Evolutionary conservation across 1,140 invertebrate species (phyloP).

Genomic region (Listronotus oregonensis): DNA sequence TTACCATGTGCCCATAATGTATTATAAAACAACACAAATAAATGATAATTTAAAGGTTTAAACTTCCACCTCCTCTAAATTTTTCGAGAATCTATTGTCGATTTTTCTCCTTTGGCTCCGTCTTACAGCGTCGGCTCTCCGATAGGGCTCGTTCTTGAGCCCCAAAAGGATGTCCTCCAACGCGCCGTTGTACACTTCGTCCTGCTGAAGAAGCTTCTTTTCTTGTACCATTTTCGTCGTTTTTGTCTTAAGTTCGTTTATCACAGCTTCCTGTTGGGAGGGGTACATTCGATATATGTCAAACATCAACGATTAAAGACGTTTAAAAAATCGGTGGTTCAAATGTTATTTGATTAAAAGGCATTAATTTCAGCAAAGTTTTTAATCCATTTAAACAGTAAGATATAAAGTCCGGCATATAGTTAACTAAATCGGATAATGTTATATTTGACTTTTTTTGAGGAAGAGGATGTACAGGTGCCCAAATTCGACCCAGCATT

Average conservation of each 20-base stretch:
- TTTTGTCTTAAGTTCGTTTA: constrained; percentile 92
- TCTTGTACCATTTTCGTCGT: constrained; percentile 88
- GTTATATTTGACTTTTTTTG: too few relatives aligned
- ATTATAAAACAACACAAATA: too few relatives aligned
- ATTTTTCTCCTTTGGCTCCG: constrained; percentile 88
- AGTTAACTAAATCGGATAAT: too few relatives aligned
- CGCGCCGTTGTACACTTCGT: constrained; percentile 97
- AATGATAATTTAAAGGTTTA: constrained; percentile 36
- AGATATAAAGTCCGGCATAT: too few relatives aligned
- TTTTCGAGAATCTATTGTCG: constrained; percentile 80
- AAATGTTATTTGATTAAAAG: too few relatives aligned
- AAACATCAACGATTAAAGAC: neutral
- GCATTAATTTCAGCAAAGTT: too few relatives aligned
- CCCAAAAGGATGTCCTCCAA: constrained; percentile 95
- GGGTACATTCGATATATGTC: neutral
- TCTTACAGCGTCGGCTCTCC: constrained; percentile 91
- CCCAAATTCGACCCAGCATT: too few relatives aligned
- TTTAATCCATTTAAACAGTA: too few relatives aligned
- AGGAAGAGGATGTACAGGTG: too few relatives aligned
- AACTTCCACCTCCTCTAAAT: constrained; percentile 72
- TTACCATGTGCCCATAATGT: too few relatives aligned
- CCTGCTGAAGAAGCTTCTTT: constrained; percentile 92
- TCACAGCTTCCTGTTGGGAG: constrained; percentile 82
- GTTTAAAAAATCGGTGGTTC: neutral
- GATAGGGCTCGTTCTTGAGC: constrained; percentile 92